These are phyloP conservation scores for Actinia tenebrosa DNA, from an alignment of 64 coral and sea anemone species.

Conservation along the genomic window DNA sequence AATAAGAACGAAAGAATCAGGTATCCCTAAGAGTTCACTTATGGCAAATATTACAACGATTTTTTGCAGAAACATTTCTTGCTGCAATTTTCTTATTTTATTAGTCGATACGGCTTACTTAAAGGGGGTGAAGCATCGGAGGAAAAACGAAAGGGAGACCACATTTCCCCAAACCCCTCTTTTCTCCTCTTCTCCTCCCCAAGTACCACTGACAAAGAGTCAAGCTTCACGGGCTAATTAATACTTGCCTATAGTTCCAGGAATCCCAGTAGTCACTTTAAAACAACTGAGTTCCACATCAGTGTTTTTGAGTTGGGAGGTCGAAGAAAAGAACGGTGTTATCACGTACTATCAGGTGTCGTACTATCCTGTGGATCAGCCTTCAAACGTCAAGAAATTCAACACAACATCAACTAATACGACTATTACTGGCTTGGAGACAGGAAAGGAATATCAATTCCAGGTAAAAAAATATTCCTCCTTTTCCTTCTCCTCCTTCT, in stretches of 20 bases:
- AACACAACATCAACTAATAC: not conserved
- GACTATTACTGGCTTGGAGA: not conserved
- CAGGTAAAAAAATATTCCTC: not conserved
- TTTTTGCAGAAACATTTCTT: too few relatives aligned
- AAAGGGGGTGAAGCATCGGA: too few relatives aligned
- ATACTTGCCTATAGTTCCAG: slow-evolving; percentile 25
- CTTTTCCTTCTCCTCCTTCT: too few relatives aligned
- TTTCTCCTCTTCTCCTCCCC: not conserved
- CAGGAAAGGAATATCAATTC: not conserved
- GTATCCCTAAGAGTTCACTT: not conserved
- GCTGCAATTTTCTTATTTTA: too few relatives aligned
- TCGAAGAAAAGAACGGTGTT: slow-evolving; percentile 14
- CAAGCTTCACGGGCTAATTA: not conserved
- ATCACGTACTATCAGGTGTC: slow-evolving; percentile 36
- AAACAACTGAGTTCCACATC: not conserved
- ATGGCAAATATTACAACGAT: not conserved
- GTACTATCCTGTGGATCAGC: not conserved
- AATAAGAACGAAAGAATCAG: slow-evolving; percentile 21
- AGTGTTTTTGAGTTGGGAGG: slow-evolving; percentile 12
- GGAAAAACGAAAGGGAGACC: too few relatives aligned
- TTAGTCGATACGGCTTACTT: too few relatives aligned
- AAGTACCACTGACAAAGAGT: too few relatives aligned
- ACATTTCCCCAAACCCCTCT: too few relatives aligned
- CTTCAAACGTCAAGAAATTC: not conserved
- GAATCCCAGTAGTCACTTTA: slow-evolving; percentile 12